Base-by-base conservation (phyloP, 2,113 vertebrate species). In the Pseudolaguvia tuberculata region DNA sequence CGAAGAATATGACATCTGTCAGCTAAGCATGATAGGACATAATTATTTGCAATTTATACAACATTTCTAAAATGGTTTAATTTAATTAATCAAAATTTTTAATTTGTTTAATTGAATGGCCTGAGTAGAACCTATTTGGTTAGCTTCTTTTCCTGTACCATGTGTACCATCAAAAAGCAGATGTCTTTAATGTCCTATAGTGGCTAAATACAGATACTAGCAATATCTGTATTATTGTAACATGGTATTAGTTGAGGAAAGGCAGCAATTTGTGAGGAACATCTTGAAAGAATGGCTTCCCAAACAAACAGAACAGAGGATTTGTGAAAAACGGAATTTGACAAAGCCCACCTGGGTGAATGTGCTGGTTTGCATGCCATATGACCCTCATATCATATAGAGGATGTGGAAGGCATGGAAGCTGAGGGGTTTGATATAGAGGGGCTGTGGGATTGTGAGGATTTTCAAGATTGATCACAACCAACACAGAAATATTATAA, bases 11-110 rank as follows among this genome's bases (percentile, higher is more conserved):
- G n/a, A n/a, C n/a, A 35, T 35, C 31, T 42, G 39, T 78, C 73
- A 78, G 78, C 73, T 70, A 82, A 75, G 61, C 55, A 48, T 50
- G 14, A 78, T 73, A 80, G 76, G 70, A 56, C 61, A 77, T 75
- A 70, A 80, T 80, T 70, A 79, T 75, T 57, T 72, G 31, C 61
- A 51, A 4, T 35, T 50, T 47, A 50, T 73, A 63, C 48, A 74
- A 72, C 59, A 76, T 51, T 57, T 70, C 39, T 27, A 52, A 48
- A 76, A 76, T 47, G 73, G 50, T 69, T 82, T 80, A 80, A 84
- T 82, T 82, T 77, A 79, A 77, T 76, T 73, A 75, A 66, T 79
- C 77, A 73, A 58, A 81, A 80, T n/a, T n/a, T n/a, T n/a, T n/a
- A n/a, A n/a, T n/a, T n/a, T n/a, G n/a, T n/a, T n/a, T n/a, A n/a